Conservation (phyloP, 2,888 invertebrate species). For the Heliconius sara region DNA sequence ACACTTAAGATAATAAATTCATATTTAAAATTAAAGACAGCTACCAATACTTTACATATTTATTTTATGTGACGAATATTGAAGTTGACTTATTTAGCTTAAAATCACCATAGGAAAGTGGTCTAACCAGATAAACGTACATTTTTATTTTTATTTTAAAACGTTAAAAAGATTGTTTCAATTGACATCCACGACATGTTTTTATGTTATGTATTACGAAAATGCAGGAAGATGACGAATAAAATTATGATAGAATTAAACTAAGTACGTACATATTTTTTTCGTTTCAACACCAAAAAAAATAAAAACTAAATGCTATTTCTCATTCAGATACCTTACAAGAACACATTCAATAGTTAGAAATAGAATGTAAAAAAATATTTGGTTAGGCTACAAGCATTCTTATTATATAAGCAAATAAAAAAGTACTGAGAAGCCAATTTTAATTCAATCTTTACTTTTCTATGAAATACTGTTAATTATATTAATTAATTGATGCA, state of each 20-base stretch:
- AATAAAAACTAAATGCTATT: no score
- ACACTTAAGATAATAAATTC: background rate
- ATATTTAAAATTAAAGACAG: background rate
- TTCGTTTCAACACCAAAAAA: no score
- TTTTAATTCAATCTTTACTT: background rate
- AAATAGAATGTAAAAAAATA: background rate
- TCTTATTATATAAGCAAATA: background rate
- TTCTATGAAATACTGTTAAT: background rate
- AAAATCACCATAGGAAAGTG: background rate
- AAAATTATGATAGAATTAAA: no score
- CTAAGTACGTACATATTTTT: no score
- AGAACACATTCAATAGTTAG: background rate
- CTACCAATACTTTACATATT: background rate
- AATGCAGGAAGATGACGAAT: no score
- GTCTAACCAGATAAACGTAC: background rate
- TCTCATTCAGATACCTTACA: background rate
- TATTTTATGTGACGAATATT: background rate
- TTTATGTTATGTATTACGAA: no score
- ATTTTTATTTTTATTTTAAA: background rate
- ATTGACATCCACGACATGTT: background rate
- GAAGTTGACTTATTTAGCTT: background rate
- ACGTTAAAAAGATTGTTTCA: background rate
- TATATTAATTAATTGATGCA: constrained; percentile 53
- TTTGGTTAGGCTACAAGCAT: background rate
- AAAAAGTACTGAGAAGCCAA: background rate